Conservation (phyloP, 2,113 vertebrate genomes). For the Perca flavescens region DNA sequence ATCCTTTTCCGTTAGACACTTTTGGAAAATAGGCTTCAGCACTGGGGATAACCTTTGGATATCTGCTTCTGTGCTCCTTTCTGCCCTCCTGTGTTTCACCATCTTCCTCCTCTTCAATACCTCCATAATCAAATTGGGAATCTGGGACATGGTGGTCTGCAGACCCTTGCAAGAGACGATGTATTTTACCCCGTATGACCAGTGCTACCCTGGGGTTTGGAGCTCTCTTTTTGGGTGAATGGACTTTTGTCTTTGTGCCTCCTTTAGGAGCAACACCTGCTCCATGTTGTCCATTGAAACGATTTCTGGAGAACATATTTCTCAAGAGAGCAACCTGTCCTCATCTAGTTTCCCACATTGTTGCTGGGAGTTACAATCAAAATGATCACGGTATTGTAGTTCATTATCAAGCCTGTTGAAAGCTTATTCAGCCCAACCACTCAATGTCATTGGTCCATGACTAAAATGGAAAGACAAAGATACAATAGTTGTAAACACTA, state of each 20-base stretch:
- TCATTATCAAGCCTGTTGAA: conserved; percentile 26
- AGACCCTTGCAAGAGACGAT: conserved; percentile 90
- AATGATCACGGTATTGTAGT: conserved; percentile 19
- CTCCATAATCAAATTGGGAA: conserved; percentile 82
- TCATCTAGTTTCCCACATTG: conserved; percentile 57
- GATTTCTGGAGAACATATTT: conserved; percentile 89
- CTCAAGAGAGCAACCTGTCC: conserved; percentile 28
- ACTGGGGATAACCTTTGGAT: conserved; percentile 48
- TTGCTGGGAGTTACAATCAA: conserved; percentile 44
- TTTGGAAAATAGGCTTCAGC: conserved; percentile 64
- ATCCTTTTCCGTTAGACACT: conserved; percentile 68
- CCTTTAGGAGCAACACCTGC: conserved; percentile 79
- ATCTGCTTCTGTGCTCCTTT: conserved; percentile 53
- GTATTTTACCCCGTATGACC: conserved; percentile 89
- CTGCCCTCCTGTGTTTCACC: conserved; percentile 47
- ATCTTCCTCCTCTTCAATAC: conserved; percentile 83
- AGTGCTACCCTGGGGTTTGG: conserved; percentile 85
- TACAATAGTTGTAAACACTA: conserved; percentile 19
- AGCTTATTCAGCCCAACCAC: conserved; percentile 15
- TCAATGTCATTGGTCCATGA: conserved; percentile 46
- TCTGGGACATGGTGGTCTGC: conserved; percentile 82
- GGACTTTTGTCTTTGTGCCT: conserved; percentile 82
- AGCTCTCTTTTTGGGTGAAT: conserved; percentile 83
- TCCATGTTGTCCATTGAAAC: conserved; percentile 87
- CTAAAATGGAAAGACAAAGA: conserved; percentile 62